Conservation (phyloP, 1,140 invertebrate species). For the Sycophaga agraensis region DNA sequence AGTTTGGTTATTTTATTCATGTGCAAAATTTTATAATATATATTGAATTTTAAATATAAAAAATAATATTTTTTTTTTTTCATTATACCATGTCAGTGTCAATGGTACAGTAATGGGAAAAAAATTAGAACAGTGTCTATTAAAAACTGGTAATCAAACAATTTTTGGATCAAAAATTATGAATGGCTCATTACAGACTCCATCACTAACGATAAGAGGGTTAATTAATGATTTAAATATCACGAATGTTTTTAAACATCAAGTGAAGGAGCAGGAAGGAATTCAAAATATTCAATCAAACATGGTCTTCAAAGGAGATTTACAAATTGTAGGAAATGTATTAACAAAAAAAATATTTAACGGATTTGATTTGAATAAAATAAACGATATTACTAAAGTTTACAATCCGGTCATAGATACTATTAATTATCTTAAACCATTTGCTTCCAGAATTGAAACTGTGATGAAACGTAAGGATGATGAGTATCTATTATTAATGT, state of each 20-base stretch:
- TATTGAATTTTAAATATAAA: not conserved
- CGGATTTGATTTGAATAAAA: constrained; percentile 26
- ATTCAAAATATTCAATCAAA: constrained; percentile 34
- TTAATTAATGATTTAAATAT: constrained; percentile 40
- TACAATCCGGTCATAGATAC: not conserved
- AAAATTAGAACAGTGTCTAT: constrained; percentile 28
- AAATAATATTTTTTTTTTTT: not conserved
- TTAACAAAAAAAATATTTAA: constrained; percentile 29
- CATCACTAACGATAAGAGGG: constrained; percentile 32
- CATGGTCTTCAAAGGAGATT: constrained; percentile 31
- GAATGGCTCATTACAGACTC: constrained; percentile 28
- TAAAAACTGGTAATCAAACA: constrained; percentile 35
- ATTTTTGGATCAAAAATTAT: constrained; percentile 34
- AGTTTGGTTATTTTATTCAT: not conserved
- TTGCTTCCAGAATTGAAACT: constrained; percentile 23
- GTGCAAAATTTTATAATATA: not conserved
- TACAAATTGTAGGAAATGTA: constrained; percentile 38
- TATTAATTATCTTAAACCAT: constrained; percentile 2
- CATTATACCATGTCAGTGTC: constrained; percentile 22
- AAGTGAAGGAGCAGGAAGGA: constrained; percentile 33
- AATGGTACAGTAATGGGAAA: constrained; percentile 33
- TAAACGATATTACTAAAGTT: constrained; percentile 7
- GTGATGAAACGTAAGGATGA: constrained; percentile 32
- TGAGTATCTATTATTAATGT: not conserved
- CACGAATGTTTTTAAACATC: constrained; percentile 24